Evolutionary conservation across 2,113 vertebrate genomes (phyloP), one percentile per base, ranked within the genome.

Genomic region (Excalfactoria chinensis): DNA sequence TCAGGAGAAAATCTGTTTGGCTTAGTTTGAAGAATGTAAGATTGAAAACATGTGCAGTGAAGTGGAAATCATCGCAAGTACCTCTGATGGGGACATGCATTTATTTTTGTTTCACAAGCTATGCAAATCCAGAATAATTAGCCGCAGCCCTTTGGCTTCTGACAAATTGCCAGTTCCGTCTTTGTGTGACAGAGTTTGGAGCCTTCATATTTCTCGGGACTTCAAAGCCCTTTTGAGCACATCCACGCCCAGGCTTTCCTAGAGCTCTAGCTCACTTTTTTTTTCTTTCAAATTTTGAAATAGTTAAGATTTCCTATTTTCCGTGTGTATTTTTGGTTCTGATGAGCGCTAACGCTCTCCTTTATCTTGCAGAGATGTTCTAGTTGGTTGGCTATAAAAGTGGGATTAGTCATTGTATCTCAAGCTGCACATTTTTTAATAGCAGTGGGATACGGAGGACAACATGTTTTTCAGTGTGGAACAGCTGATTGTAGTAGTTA

Each of bases 101-200:
- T 95, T 95, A 88, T 92, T 93, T 93, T 93, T 88, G 69, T 95
- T 96, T 93, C 87, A 81, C 80, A 62, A 91, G 89, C 76, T 93
- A 93, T 90, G 91, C 82, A 95, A 86, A 96, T 89, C 53, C 66
- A 48, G 73, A 93, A 89, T 96, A 95, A 95, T 95, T 95, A 91
- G 79, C 93, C 96, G 75, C 89, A 95, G 69, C 85, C 79, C 93
- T 93, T 91, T 93, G 89, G 76, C 82, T 91, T 92, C 79, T 96
- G 94, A 84, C 82, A 95, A 75, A 75, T 93, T 86, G 85, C 91
- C 87, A 91, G 44, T 62, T 88, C 0, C 1, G 35, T 58, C 89
- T 95, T 90, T 89, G 48, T 93, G 69, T 88, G 89, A 80, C 85
- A 75, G 8, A 81, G 35, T 88, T 91, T 86, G 89, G 40, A 64